Base-by-base conservation (phyloP, 2,113 vertebrate species). In the Montifringilla adamsi region DNA sequence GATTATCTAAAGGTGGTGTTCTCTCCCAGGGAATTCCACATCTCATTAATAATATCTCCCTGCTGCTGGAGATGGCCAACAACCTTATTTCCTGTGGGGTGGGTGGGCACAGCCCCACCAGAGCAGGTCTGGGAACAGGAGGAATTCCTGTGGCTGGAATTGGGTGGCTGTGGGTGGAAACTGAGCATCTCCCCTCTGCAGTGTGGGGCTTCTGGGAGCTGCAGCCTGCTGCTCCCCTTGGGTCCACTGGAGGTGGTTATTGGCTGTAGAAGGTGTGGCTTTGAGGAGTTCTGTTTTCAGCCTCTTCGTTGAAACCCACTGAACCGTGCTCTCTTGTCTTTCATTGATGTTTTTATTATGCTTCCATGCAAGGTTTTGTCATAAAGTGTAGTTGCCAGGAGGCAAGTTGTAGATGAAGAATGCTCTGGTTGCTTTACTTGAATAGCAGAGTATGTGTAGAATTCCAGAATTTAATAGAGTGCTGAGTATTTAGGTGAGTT, bases 301-400 rank as follows among this genome's bases (percentile, higher is more conserved):
- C 33, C 59, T 84, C 78, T 62, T 46, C 50, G 49, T 83, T 94
- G 92, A 69, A 96, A 90, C 46, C 62, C 82, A 62, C 90, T 63
- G 75, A 77, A 83, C 79, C 5, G 2, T 87, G 59, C 85, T 90
- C 78, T 53, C 94, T 77, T 84, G 87, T 81, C 89, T 94, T 81
- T 86, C 84, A 53, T 85, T 91, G 74, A 55, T 60, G 62, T 63
- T 93, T 93, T 93, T 88, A 46, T 88, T 80, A 50, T 46, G 79
- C 39, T 88, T 77, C 39, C 43, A 52, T 88, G 89, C 58, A 58
- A 66, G 53, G 73, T 83, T 89, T 90, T 73, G 88, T 90, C 86
- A 80, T 53, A 30, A 87, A 79, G 75, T 10, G 12, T 17, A 77
- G 83, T 39, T 94, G 92, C 92, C 88, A 95, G 94, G 72, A 91